Conservation (phyloP, 2,113 vertebrate genomes). For the Apus apus region DNA sequence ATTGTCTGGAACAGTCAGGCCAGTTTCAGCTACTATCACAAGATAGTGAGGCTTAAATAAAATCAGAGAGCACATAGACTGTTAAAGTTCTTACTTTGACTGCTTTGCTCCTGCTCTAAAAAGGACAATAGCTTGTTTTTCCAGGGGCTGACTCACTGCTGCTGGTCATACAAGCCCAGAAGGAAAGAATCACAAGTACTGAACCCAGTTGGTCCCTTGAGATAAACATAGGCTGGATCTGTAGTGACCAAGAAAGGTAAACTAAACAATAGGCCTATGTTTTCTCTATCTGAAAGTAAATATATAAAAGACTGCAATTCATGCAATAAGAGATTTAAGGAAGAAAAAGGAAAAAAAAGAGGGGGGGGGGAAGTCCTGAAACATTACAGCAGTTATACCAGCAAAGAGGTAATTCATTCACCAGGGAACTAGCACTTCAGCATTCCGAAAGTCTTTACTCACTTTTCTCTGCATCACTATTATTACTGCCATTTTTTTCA, state of each 20-base stretch:
- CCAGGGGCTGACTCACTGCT: constrained; percentile 70
- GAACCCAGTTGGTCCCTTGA: constrained; percentile 68
- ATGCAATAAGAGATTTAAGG: neutral
- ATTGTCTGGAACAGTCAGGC: neutral
- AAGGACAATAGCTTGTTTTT: constrained; percentile 67
- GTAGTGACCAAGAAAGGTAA: constrained; percentile 67
- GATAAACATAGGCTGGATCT: constrained; percentile 71
- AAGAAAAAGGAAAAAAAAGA: too few relatives aligned
- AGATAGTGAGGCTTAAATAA: constrained; percentile 47
- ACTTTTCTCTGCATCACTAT: constrained; percentile 83
- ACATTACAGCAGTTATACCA: neutral
- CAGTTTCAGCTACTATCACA: constrained; percentile 24
- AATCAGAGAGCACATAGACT: constrained; percentile 52
- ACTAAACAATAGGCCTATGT: constrained; percentile 60
- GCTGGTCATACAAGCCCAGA: constrained; percentile 70
- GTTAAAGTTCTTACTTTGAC: constrained; percentile 70
- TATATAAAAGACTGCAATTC: constrained; percentile 30
- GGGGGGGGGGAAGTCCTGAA: neutral
- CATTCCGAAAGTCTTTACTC: constrained; percentile 72
- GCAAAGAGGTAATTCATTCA: neutral
- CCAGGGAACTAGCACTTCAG: constrained; percentile 5
- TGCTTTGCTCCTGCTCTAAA: constrained; percentile 71
- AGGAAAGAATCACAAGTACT: constrained; percentile 69
- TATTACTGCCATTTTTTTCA: constrained; percentile 79
- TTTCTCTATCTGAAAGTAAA: constrained; percentile 65